These are phyloP conservation scores for Myodes glareolus DNA, from an alignment of 2,113 vertebrate species.

Conservation along the genomic window DNA sequence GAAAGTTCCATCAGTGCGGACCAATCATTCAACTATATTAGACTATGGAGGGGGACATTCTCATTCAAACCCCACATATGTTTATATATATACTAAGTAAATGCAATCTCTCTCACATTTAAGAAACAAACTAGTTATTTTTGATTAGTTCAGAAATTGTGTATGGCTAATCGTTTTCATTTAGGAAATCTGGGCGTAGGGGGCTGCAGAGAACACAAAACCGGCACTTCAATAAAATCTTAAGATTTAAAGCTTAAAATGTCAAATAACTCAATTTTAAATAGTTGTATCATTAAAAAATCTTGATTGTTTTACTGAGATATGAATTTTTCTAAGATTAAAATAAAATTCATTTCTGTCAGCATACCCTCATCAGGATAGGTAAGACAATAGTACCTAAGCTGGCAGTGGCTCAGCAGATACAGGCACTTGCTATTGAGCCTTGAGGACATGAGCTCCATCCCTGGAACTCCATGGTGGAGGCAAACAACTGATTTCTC, in stretches of 20 bases:
- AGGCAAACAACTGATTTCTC: background rate
- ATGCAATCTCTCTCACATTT: background rate
- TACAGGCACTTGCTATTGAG: background rate
- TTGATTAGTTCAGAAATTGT: background rate
- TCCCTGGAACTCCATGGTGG: background rate
- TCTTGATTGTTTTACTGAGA: background rate
- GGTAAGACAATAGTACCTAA: accelerated
- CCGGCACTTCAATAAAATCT: background rate
- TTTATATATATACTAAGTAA: background rate
- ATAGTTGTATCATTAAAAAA: background rate
- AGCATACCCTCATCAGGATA: background rate
- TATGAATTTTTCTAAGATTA: background rate
- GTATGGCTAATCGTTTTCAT: background rate
- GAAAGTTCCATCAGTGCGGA: background rate
- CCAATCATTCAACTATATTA: background rate
- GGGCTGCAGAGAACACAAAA: background rate
- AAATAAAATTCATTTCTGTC: background rate
- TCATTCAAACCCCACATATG: background rate
- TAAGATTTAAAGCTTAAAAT: background rate
- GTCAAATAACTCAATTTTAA: background rate
- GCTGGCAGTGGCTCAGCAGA: background rate
- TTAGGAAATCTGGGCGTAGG: background rate
- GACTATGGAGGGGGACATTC: no score
- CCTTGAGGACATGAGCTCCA: background rate
- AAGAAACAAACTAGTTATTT: background rate